Base-by-base conservation (phyloP, 1,140 invertebrate species). In the Bombus cullumanus region DNA sequence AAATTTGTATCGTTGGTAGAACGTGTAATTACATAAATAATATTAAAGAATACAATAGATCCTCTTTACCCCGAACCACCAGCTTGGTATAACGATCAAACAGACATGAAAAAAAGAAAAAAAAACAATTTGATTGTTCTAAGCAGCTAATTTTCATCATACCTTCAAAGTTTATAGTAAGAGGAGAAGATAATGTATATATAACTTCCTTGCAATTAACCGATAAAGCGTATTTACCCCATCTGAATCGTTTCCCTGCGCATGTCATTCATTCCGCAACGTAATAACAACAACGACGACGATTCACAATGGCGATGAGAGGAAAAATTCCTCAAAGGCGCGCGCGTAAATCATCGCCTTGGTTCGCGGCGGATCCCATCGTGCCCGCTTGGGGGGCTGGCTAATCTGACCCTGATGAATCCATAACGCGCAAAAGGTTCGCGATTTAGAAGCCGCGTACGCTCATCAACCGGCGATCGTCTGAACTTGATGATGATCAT, bases 401-500 rank as follows among this genome's bases (percentile, higher is more conserved):
- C 12, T 77, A 41, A 83, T 64, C 5, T n/a, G 73, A 57, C 68
- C 75, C 47, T 47, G 66, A 79, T 59, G 66, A n/a, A 85, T 71
- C 76, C 76, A 59, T 85, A 85, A 71, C 68, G 83, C 83, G 83
- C 84, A n/a, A 85, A 66, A 59, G 62, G 59, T 74, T 85, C 77
- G 59, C 77, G 77, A 74, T 62, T 85, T 74, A 84, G 86, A 64
- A 41, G 31, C 53, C 18, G 79, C 53, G 53, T 41, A 43, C 39
- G 25, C 41, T 31, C 75, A 71, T 37, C 68, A 62, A 18, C 57
- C 62, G 25, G 53, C 53, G 81, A 84, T 84, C 57, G 39, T 74
- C 81, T 79, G 81, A 88, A 88, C 82, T 83, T 87, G 86, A 90
- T 85, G 86, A 90, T 73, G 82, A 81, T 90, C 78, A 88, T 90